Conservation (phyloP, 2,113 vertebrate species). For the Falco punctatus region DNA sequence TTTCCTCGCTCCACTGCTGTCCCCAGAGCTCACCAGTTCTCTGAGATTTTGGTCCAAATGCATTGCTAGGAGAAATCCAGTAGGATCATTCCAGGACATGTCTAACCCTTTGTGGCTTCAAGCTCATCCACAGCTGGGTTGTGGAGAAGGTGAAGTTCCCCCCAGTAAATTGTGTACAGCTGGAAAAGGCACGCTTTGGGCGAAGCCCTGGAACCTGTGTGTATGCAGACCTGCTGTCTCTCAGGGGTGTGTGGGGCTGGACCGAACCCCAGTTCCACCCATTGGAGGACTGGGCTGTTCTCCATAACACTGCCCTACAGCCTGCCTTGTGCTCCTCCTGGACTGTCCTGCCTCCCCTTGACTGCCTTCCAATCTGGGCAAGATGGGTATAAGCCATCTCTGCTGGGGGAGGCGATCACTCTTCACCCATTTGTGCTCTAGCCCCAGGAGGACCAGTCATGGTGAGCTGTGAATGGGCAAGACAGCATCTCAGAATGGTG, state of each 20-base stretch:
- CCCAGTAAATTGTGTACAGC: background rate
- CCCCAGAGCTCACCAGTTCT: background rate
- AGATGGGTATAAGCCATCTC: background rate
- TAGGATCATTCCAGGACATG: background rate
- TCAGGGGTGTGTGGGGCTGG: fast-evolving
- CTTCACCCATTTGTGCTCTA: background rate
- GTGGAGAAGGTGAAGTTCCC: background rate
- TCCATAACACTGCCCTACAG: background rate
- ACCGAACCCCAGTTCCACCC: background rate
- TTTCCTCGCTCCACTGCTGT: background rate
- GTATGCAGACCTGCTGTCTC: background rate
- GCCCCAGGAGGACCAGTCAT: fast-evolving
- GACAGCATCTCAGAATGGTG: background rate
- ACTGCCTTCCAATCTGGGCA: background rate
- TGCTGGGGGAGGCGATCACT: background rate
- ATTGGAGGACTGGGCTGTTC: background rate
- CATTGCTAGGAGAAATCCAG: background rate
- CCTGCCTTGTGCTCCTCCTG: fast-evolving
- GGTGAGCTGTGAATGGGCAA: background rate
- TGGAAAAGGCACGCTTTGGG: background rate
- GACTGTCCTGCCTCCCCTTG: background rate
- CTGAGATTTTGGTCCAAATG: background rate
- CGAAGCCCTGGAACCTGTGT: background rate
- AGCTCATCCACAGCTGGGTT: background rate
- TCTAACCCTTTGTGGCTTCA: background rate